Conservation (phyloP, 2,797 vertebrate species). For the Myiotriccus ornatus region DNA sequence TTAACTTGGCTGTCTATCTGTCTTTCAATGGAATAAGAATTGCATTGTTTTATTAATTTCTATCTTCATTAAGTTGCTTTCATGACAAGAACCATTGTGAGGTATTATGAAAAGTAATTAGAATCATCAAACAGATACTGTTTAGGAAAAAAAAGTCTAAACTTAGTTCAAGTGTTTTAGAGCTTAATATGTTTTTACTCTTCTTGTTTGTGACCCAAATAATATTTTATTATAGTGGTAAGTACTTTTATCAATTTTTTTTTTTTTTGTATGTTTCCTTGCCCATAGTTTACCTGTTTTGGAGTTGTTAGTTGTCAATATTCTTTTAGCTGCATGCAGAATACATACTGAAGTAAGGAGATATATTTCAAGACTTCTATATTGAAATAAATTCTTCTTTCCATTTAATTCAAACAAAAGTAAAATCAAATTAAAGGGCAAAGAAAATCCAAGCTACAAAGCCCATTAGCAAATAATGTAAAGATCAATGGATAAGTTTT, state of each 20-base stretch:
- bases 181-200: not conserved
- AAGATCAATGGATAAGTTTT: not conserved
- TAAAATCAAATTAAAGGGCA: not conserved
- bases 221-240: not conserved
- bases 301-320: not conserved
- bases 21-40: not conserved
- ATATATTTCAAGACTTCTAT: not conserved
- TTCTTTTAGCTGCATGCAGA: not conserved
- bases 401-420: not conserved
- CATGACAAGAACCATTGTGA: not conserved
- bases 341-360: not conserved
- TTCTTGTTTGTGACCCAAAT: not conserved
- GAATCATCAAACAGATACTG: not conserved
- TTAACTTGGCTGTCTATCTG: not conserved
- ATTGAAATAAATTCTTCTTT: not conserved
- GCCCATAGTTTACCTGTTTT: not conserved
- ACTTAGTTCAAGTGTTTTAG: constrained; percentile 7
- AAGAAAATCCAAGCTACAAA: not conserved
- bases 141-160: not conserved
- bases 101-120: not conserved
- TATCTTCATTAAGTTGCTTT: not conserved
- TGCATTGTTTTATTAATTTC: not conserved
- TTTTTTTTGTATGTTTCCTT: not conserved
- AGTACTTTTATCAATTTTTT: not conserved
- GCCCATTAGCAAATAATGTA: not conserved